Base-by-base conservation (phyloP, 2,888 invertebrate species). In the Pristionchus exspectatus region DNA sequence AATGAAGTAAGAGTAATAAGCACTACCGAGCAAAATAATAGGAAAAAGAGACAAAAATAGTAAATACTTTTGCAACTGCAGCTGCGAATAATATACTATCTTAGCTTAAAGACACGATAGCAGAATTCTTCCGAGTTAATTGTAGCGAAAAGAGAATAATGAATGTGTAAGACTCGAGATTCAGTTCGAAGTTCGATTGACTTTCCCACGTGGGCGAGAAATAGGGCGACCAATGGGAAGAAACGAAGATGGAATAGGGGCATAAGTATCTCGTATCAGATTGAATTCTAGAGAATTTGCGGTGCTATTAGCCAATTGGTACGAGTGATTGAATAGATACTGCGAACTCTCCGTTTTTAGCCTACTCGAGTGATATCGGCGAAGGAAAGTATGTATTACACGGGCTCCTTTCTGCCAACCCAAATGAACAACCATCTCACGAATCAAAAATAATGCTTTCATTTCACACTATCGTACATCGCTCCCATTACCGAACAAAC, bases 151-250 rank as follows among this genome's bases (percentile, higher is more conserved):
- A n/a, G 66, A 12, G 66, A 66, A 66, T 5, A 27, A 27, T 27
- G 24, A 66, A 12, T 33, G 33, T 27, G n/a, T 4, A 12, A 72
- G 72, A 33, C 30, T 30, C 18, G 72, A 30, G 18, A 72, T 72
- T 72, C 21, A 72, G 72, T 72, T 33, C 72, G 72, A 72, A 72
- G 72, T 72, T 72, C 72, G 72, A 16, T 72, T 9, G 33, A 72
- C 10, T 12, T 33, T 72, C 72, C 4, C 72, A 72, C 72, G 72
- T 27, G 33, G 18, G 59, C 44, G 69, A 27, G 69, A 69, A 27
- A 21, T 18, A 18, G 72, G 14, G 16, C 14, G 18, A 12, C 27
- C 9, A 27, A 66, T 66, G 66, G 66, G 66, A 66, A 66, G 66
- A 66, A 66, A 66, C 72, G 12, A 33, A 10, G 72, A 72, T 33